Evolutionary conservation across 2,113 vertebrate genomes (phyloP).

Genomic region (Dolichallabes microphthalmus): DNA sequence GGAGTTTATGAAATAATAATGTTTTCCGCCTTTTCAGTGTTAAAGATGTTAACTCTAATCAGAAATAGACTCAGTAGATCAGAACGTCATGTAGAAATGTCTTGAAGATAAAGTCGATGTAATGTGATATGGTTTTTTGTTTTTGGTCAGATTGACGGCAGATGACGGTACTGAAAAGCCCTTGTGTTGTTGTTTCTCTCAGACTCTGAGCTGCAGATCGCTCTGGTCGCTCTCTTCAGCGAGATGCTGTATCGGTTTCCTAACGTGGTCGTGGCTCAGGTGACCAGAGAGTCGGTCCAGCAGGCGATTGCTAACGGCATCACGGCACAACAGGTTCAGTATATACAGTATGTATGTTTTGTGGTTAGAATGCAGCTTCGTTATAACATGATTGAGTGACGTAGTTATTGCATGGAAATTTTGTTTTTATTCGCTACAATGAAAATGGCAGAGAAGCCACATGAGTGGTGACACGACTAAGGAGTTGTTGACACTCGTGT

Average conservation of each 20-base stretch:
- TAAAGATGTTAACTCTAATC: neutral
- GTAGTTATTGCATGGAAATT: too few species aligned
- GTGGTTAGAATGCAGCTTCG: too few species aligned
- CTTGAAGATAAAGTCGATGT: neutral
- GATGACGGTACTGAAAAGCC: neutral
- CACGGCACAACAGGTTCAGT: conserved; percentile 85
- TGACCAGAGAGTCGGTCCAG: conserved; percentile 88
- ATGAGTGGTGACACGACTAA: too few species aligned
- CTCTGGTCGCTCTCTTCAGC: conserved; percentile 88
- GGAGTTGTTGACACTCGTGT: too few species aligned
- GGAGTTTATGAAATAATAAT: neutral
- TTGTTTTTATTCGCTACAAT: too few species aligned
- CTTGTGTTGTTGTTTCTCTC: conserved; percentile 15
- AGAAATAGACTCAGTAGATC: neutral
- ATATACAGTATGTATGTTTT: neutral
- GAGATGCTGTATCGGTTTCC: conserved; percentile 92
- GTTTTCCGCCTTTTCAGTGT: neutral
- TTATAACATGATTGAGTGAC: too few species aligned
- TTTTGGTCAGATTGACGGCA: too few species aligned
- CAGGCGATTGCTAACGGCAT: conserved; percentile 90
- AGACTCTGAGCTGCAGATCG: conserved; percentile 90
- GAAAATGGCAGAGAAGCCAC: too few species aligned
- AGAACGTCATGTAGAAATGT: neutral
- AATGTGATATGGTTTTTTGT: neutral
- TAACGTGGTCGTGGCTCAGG: conserved; percentile 85